Percentiles rank a stretch among this genome's conserved stretches.
These are phyloP conservation scores for Amphipyra tragopoginis DNA, from an alignment of 2,888 invertebrate genomes.

Conservation along the genomic window DNA sequence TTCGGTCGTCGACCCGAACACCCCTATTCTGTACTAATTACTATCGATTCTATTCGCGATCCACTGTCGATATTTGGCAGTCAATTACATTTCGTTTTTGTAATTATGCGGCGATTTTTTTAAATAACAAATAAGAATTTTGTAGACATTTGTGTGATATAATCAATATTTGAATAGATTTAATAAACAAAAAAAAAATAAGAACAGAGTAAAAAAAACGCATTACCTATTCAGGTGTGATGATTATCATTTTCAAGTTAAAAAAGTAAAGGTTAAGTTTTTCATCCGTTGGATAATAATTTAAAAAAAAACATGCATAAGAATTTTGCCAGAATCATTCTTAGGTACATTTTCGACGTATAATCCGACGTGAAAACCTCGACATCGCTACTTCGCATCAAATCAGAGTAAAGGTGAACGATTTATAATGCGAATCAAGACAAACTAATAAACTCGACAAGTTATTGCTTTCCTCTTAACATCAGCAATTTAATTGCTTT, in stretches of 20 bases:
- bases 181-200: too few species aligned
- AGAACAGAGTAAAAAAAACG: too few species aligned
- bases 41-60: constrained; percentile 29
- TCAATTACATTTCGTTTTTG: constrained; percentile 3
- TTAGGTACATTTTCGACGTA: constrained; percentile 8
- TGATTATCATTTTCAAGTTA: too few species aligned
- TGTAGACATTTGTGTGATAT: too few species aligned
- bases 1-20: constrained; percentile 71
- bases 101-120: too few species aligned
- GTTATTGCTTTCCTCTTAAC: constrained; percentile 68
- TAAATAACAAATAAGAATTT: too few species aligned
- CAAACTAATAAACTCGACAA: constrained; percentile 74
- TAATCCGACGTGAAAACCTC: constrained; percentile 10
- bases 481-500: constrained; percentile 75
- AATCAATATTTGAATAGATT: too few species aligned
- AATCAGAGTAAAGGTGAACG: constrained; percentile 55
- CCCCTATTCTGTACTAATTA: constrained; percentile 73
- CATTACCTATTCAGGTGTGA: too few species aligned
- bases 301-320: background rate
- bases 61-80: constrained; percentile 3
- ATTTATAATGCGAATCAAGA: constrained; percentile 69
- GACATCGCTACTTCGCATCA: constrained; percentile 24
- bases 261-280: too few species aligned
- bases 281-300: background rate
- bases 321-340: background rate